Conservation (phyloP, 2,888 invertebrate genomes). For the Lasioglossum vierecki region DNA sequence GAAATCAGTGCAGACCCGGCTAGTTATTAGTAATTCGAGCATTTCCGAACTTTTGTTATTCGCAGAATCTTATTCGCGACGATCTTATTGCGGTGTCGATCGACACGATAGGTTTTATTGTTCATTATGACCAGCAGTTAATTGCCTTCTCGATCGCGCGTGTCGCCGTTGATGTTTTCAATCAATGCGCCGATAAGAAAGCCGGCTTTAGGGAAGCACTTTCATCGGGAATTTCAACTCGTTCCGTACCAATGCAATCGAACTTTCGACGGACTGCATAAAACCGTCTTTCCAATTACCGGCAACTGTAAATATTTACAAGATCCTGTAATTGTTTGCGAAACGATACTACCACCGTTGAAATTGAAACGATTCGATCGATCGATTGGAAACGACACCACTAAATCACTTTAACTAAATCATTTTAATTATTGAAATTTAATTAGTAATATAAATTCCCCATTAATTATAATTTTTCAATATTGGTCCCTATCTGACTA, state of each 20-base stretch:
- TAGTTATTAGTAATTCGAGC: not conserved
- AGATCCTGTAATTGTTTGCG: constrained; percentile 6
- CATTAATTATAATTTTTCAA: too few species aligned
- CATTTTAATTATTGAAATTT: not conserved
- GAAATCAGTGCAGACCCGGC: constrained; percentile 20
- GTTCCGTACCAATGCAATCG: constrained; percentile 51
- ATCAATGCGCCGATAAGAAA: constrained; percentile 51
- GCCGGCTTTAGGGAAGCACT: constrained; percentile 61
- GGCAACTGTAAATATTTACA: constrained; percentile 25
- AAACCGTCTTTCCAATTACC: constrained; percentile 18
- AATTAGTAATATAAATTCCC: not conserved
- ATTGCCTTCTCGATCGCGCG: constrained; percentile 13
- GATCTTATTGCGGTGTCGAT: too few species aligned
- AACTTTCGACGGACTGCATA: constrained; percentile 53
- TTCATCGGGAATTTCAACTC: constrained; percentile 61
- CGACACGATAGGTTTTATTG: not conserved
- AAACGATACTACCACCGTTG: not conserved
- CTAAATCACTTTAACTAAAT: too few species aligned
- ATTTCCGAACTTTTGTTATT: not conserved
- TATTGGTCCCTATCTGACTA: too few species aligned
- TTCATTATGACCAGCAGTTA: constrained; percentile 17
- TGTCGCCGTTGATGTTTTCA: constrained; percentile 25
- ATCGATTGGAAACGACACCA: not conserved
- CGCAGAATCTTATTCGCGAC: too few species aligned
- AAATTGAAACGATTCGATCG: not conserved